Base-by-base conservation (phyloP, 2,113 vertebrate genomes). In the Lepus europaeus region DNA sequence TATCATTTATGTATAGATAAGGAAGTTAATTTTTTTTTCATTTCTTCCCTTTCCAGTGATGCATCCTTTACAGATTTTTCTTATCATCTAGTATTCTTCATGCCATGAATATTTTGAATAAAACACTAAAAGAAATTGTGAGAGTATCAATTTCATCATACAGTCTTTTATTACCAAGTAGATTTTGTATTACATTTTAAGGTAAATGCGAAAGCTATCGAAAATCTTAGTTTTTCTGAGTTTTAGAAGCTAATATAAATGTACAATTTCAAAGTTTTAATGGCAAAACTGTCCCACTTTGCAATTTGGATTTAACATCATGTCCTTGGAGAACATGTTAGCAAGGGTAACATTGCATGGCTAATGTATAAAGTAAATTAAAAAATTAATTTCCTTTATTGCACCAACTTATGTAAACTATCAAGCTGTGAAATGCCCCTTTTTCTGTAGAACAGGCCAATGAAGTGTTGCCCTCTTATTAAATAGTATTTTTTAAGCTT, bases 1-100 rank as follows among this genome's bases (percentile, higher is more conserved):
- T 19, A 87, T 94, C 96, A 96, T 90, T 98, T 91, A 90, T 69
- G 51, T 70, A 64, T 31, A 89, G 93, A 97, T 97, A 98, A 96
- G 90, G 53, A 97, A 33, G 2, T 14, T 59, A 59, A 19, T 33
- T 68, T 73, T 39, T 27, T 91, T 69, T 33, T 8, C 17, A 59
- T 29, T n/a, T 63, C 25, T 69, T 68, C 77, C 19, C 64, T 93
- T 59, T 23, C 68, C 11, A 88, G 45, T 6, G 53, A 89, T 53
- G 4, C 14, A 10, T 5, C 12, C 20, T 78, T 73, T 4, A 1
- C 0, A 77, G 66, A 49, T 82, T 96, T 84, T 92, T 63, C 6
- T 72, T 96, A 81, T 85, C 49, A 51, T 29, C 76, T 95, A 70
- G 11, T 82, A 87, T 97, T 97, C 80, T 92, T 96, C 87, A 92